Base-by-base conservation (phyloP, 2,113 vertebrate genomes). In the Aegithalos caudatus region DNA sequence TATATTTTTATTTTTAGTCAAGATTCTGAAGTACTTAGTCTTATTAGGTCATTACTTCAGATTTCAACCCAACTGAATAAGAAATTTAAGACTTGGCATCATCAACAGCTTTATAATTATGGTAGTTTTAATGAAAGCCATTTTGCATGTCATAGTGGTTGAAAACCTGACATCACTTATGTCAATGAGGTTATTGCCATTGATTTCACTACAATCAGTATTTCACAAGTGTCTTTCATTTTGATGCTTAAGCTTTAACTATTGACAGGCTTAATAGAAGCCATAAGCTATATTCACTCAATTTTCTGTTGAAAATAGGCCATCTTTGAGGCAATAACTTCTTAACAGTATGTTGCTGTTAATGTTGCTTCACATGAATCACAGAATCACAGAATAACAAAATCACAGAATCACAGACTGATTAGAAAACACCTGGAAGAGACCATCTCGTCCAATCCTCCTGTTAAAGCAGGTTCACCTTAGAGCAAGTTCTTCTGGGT, bases 11-110 rank as follows among this genome's bases (percentile, higher is more conserved):
- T 82, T 89, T 94, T 57, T 58, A 56, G 11, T 61, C 42, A 5
- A 3, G 44, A 47, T 82, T 87, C 33, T 73, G 71, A 93, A 88
- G 29, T 56, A 44, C 14, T 82, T 61, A 37, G 37, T 48, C 51
- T 84, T 79, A 86, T 76, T 85, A 92, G 50, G 28, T n/a, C 81
- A 83, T 88, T 96, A 88, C 25, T 86, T 69, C 62, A 80, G 29
- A 79, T 91, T 94, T 83, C 22, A 92, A 40, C 28, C 29, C 48
- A 83, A 73, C 3, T 44, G 33, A 88, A 77, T 58, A 86, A 93
- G 65, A 38, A 94, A 95, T 93, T 95, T 84, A 85, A 37, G 53
- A 51, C 35, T 66, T 25, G 11, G 42, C 77, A 71, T 90, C 56
- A 76, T 78, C 81, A 91, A 82, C 35, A 77, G 7, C 29, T 33